Base-by-base conservation (phyloP, 2,888 invertebrate genomes). In the Hydrotaea diabolus region DNA sequence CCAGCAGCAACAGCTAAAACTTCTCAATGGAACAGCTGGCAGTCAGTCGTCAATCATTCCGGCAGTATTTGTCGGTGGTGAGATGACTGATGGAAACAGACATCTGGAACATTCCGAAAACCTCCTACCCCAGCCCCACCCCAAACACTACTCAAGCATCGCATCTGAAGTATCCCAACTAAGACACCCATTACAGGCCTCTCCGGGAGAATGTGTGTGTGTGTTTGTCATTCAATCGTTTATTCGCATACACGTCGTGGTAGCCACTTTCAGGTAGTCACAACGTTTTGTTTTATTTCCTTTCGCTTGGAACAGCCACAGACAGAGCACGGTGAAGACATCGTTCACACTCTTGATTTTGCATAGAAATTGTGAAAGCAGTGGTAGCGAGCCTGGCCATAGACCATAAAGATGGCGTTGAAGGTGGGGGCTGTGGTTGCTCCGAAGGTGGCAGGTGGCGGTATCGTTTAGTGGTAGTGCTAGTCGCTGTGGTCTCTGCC, bases 341-440 rank as follows among this genome's bases (percentile, higher is more conserved):
- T 49, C 62, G n/a, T 59, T 17, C n/a, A 31, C 31, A n/a, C 49
- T 49, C 31, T 62, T 62, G 62, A 62, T 62, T 62, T 62, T 62
- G 62, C 31, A 62, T 17, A n/a, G 62, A 62, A 62, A 36, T 59
- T 26, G 4, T 26, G 23, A 11, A 4, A n/a, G 62, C 36, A 31
- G 62, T 62, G 15, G 62, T 62, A 13, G 57, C 11, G 21, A 15
- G 13, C 15, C 13, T 59, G 26, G 26, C 26, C 2, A 26, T 13
- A 15, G 11, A 15, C 15, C 7, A 2, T 43, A n/a, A n/a, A n/a
- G 43, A 43, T 26, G 59, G 59, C 26, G 26, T 2, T 57, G 59
- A 11, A 7, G n/a, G 21, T 17, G 15, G 11, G 31, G 2, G 31
- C 31, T 31, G 31, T 31, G 31, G 39, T n/a, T n/a, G n/a, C n/a